Conservation (phyloP, 2,113 vertebrate genomes). For the Dromiciops gliroides region DNA sequence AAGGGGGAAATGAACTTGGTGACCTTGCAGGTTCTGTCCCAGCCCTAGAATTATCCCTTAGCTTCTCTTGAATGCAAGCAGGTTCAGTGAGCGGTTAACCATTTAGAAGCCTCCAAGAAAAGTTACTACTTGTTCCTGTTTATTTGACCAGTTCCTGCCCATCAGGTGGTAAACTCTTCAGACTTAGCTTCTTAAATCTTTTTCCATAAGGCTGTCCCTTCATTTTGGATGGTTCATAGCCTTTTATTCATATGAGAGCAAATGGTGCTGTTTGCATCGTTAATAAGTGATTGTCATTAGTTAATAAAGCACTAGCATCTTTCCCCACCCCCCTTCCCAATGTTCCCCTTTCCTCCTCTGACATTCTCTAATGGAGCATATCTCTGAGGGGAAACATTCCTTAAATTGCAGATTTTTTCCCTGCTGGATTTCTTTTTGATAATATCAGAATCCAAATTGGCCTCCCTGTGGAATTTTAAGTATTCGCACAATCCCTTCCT, state of each 20-base stretch:
- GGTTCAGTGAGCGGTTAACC: background rate
- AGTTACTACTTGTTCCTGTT: background rate
- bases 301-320: background rate
- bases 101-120: background rate
- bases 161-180: background rate
- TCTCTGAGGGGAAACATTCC: background rate
- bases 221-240: background rate
- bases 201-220: background rate
- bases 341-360: background rate
- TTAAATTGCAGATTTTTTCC: background rate
- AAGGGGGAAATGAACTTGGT: background rate
- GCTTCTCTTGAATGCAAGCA: background rate
- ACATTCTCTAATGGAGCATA: background rate
- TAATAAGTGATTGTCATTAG: background rate
- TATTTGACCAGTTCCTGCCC: background rate
- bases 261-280: background rate
- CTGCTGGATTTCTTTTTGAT: background rate
- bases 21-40: background rate
- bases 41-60: background rate
- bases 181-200: background rate
- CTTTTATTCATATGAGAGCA: background rate
- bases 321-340: no score
- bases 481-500: background rate
- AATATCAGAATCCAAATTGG: background rate
- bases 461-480: conserved; percentile 1